Base-by-base conservation (phyloP, 2,888 invertebrate species). In the Prenolepis imparis region DNA sequence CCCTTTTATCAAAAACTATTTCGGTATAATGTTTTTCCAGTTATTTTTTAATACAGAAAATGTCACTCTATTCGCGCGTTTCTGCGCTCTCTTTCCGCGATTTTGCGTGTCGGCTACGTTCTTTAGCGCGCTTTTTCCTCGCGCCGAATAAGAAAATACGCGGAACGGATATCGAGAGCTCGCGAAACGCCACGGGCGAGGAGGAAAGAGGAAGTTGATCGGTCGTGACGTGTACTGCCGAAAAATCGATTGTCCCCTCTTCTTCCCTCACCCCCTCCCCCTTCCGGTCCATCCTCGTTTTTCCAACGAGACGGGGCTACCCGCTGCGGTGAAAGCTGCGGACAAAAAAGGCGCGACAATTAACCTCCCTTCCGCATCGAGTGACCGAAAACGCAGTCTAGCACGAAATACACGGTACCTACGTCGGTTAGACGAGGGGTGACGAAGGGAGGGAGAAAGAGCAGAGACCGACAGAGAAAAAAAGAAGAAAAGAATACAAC, bases 281-380 rank as follows among this genome's bases (percentile, higher is more conserved):
- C 28, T 28, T 3, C 3, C 28, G 66, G 39, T 55, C 55, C 57
- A 28, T 36, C 72, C 72, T 57, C 24, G 77, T 57, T 78, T 57
- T 70, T 15, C 32, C 72, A 24, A 32, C 57, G 72, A 57, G 68
- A 32, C 59, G 0, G 41, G 48, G 63, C 64, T 77, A 68, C 28
- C 21, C 73, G n/a, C 9, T 64, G 64, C 52, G 55, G 64, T 74
- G 55, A 75, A 81, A 78, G 52, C 68, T 52, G 84, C 74, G 48
- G 59, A 68, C 82, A 75, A 78, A 85, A 86, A 57, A 81, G 74
- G 86, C 84, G 85, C 72, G 88, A 89, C 89, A 87, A 87, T 91
- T 88, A 89, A 90, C 90, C 83, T 86, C 78, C 78, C 86, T 86
- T 88, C 84, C 87, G 80, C 86, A 87, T 88, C 81, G 87, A 86